Evolutionary conservation across 2,888 invertebrate genomes (phyloP).

Genomic region (Harpagoxenus sublaevis): DNA sequence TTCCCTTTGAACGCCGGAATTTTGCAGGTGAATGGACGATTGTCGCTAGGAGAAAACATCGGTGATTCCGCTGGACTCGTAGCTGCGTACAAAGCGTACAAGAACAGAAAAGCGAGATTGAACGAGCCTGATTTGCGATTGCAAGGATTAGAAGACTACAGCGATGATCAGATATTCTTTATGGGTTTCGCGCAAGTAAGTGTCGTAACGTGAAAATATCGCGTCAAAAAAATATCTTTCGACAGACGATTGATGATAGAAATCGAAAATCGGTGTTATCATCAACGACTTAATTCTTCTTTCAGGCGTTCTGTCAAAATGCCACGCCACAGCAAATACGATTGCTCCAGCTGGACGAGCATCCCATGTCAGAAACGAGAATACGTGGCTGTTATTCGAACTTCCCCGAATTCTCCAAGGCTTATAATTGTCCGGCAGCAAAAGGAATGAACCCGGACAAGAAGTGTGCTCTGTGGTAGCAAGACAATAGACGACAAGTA

Average conservation of each 20-base stretch:
- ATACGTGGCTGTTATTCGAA: constrained; percentile 9
- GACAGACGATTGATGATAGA: neutral
- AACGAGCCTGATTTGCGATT: neutral
- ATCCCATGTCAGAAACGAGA: neutral
- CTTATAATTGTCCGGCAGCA: neutral
- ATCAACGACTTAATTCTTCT: neutral
- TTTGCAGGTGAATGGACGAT: neutral
- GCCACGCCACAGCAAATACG: neutral
- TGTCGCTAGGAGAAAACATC: neutral
- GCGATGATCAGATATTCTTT: constrained; percentile 20
- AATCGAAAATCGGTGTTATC: neutral
- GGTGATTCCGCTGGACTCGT: neutral
- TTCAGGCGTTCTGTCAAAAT: constrained; percentile 17
- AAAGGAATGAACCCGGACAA: constrained; percentile 4
- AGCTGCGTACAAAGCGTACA: neutral
- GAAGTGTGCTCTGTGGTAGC: constrained; percentile 20
- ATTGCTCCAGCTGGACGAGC: neutral
- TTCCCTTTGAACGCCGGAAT: neutral
- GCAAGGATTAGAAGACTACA: constrained; percentile 1
- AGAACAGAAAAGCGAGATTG: neutral
- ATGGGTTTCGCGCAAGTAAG: neutral
- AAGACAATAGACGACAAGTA: neutral
- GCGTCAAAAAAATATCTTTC: neutral
- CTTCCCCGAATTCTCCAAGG: constrained; percentile 5
- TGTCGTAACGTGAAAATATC: neutral